Base-by-base conservation (phyloP, 2,888 invertebrate species). In the Phania funesta region DNA sequence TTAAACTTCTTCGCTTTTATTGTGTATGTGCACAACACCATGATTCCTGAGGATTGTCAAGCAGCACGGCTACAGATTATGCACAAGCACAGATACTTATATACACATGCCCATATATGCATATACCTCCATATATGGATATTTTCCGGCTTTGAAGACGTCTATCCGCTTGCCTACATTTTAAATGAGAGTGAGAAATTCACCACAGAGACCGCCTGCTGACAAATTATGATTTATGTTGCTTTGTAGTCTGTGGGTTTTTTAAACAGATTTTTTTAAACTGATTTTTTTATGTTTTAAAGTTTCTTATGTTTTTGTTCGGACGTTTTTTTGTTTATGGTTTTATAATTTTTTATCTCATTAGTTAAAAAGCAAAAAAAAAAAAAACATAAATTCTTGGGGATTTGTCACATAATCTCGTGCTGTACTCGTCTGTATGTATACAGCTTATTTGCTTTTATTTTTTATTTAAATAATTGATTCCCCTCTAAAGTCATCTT, bases 201-300 rank as follows among this genome's bases (percentile, higher is more conserved):
- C 50, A 41, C 44, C 52, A 48, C 74, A n/a, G n/a, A 74, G 52
- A 68, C 73, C 67, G 73, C 74, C 74, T 74, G 74, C 74, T 80
- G 80, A 80, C 74, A 80, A 80, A 80, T 80, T 80, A 80, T 80
- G 80, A 80, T 74, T 80, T 80, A 80, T 80, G 35, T 48, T 50
- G 54, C 62, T 80, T 80, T 68, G 68, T 80, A 58, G 78, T 79
- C 78, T 79, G 68, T 64, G 74, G 62, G 54, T 50, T 56, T 70
- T 46, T 46, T 44, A 11, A 11, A 60, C n/a, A n/a, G n/a, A n/a
- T n/a, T n/a, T n/a, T n/a, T n/a, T n/a, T n/a, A n/a, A n/a, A n/a
- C n/a, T n/a, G n/a, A n/a, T n/a, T n/a, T n/a, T n/a, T n/a, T n/a
- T n/a, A n/a, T n/a, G n/a, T n/a, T n/a, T n/a, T n/a, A n/a, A n/a